Evolutionary conservation across 1,140 invertebrate species (phyloP).

Genomic region (Acromyrmex charruanus): DNA sequence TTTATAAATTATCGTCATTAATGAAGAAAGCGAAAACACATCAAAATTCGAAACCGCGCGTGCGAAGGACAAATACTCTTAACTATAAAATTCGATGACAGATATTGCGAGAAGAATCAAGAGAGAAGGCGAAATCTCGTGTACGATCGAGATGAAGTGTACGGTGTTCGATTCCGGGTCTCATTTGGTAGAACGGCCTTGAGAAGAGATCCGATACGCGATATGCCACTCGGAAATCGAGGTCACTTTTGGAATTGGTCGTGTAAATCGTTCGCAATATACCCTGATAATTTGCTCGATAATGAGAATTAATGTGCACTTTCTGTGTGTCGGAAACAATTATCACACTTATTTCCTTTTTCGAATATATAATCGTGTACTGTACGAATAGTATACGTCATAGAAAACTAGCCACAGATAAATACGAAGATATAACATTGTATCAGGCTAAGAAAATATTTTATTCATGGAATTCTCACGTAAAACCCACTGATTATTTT

Average conservation of each 20-base stretch:
- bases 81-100: constrained; percentile 9
- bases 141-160: constrained; percentile 34
- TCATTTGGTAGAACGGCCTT: constrained; percentile 55
- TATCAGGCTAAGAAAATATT: not conserved
- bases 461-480: not conserved
- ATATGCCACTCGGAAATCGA: constrained; percentile 48
- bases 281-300: constrained; percentile 11
- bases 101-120: not conserved
- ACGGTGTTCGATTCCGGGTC: constrained; percentile 56
- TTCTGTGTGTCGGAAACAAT: not conserved
- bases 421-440: not conserved
- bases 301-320: constrained; percentile 40
- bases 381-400: not conserved
- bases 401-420: not conserved
- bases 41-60: not conserved
- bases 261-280: constrained; percentile 34
- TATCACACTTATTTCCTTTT: constrained; percentile 21
- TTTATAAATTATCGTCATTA: constrained; percentile 28
- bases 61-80: constrained; percentile 25
- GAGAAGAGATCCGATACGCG: constrained; percentile 36
- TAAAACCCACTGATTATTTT: not conserved
- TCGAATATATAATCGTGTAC: not conserved
- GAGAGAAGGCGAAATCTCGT: constrained; percentile 40
- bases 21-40: constrained; percentile 32
- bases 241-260: constrained; percentile 46